These are phyloP conservation scores for Heliconius cydno DNA, from an alignment of 2,888 invertebrate species.

Conservation along the genomic window DNA sequence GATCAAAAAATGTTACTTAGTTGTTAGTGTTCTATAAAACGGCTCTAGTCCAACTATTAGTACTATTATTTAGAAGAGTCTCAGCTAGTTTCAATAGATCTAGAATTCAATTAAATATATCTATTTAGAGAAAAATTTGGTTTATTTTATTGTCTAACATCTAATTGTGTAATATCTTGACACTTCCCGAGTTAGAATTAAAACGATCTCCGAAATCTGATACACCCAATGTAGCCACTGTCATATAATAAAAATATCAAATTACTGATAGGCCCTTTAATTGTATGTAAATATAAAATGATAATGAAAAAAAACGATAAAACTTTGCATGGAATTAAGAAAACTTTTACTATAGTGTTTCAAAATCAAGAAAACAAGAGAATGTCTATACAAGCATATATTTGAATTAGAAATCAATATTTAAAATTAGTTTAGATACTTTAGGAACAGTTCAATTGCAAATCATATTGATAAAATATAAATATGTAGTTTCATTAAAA, in stretches of 20 bases:
- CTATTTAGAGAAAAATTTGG: conserved; percentile 16
- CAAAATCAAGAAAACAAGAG: conserved; percentile 20
- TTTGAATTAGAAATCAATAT: conserved; percentile 10
- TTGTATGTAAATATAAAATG: conserved; percentile 2
- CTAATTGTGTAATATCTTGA: conserved; percentile 16
- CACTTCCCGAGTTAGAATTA: neutral
- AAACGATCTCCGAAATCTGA: neutral
- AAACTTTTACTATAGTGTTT: conserved; percentile 7
- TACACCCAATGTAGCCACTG: conserved; percentile 1
- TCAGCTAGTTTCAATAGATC: conserved; percentile 20
- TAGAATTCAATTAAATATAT: conserved; percentile 25
- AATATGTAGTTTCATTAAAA: conserved; percentile 11
- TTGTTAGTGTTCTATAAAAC: conserved; percentile 38
- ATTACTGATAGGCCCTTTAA: conserved; percentile 23
- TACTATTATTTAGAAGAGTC: conserved; percentile 34
- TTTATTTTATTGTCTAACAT: conserved; percentile 23
- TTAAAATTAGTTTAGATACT: neutral
- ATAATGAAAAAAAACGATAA: conserved; percentile 5
- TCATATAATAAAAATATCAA: conserved; percentile 27
- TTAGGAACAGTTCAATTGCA: conserved; percentile 12
- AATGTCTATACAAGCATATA: conserved; percentile 27
- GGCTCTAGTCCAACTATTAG: conserved; percentile 35
- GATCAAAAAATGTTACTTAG: conserved; percentile 36
- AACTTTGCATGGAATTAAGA: conserved; percentile 1
- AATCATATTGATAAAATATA: conserved; percentile 23